A percentile compares a stretch with the other conserved stretches of the same genome.
These are phyloP conservation scores for Tringa solitaria DNA, from an alignment of 2,113 vertebrate genomes.

Conservation along the genomic window DNA sequence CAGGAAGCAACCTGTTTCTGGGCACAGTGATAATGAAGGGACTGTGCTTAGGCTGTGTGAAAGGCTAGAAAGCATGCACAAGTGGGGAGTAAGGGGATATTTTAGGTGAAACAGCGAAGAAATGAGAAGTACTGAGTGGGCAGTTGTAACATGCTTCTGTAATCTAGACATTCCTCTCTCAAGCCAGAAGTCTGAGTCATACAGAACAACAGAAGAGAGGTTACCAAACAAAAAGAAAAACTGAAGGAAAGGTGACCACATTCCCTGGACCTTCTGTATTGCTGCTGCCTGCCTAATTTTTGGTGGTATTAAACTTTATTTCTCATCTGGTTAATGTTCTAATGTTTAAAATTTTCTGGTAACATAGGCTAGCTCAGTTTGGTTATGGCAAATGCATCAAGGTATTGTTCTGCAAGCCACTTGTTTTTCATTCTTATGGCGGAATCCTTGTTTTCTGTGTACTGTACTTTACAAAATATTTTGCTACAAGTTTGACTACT, in stretches of 20 bases:
- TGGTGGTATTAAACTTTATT: not conserved
- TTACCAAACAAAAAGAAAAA: not conserved
- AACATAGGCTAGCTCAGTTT: not conserved
- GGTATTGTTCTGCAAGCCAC: not conserved
- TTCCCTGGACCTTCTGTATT: not conserved
- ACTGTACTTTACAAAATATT: not conserved
- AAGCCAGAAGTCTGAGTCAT: not conserved
- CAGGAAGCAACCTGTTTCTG: not conserved
- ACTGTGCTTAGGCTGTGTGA: not conserved
- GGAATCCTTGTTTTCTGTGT: not conserved
- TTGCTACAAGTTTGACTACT: not conserved
- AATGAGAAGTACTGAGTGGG: not conserved
- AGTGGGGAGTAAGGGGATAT: not conserved
- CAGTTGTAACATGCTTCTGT: not conserved
- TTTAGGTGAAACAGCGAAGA: not conserved
- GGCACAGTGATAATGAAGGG: not conserved
- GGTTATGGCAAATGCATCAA: not conserved
- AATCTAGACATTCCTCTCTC: not conserved
- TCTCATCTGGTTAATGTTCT: not conserved
- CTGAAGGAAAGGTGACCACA: not conserved
- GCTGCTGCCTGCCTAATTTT: not conserved
- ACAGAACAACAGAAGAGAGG: not conserved
- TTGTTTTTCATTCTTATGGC: not conserved
- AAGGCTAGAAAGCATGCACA: not conserved
- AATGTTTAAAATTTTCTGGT: not conserved